phyloP scores from a whole-genome alignment of 2,888 invertebrate species.

The Darwinula stevensoni region DNA sequence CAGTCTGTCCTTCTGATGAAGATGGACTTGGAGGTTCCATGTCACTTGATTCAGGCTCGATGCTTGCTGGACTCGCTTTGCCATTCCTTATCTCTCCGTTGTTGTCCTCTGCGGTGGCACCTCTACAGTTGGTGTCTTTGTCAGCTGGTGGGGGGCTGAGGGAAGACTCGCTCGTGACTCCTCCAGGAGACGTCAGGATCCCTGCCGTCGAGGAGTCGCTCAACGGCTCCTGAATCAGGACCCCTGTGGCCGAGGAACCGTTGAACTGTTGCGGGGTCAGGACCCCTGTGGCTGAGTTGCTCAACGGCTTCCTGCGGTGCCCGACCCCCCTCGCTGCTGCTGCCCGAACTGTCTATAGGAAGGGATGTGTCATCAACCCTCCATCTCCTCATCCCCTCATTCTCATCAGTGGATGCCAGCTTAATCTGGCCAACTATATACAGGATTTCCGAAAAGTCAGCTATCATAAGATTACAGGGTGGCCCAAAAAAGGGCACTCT shows the following conservation, averaged over 20 bases:
- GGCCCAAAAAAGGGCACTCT: too few species aligned
- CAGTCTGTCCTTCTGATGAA: not conserved
- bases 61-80: constrained; percentile 1
- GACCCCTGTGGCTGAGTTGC: not conserved
- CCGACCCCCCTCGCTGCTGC: constrained; percentile 2
- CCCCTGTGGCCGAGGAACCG: too few species aligned
- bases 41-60: not conserved
- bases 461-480: too few species aligned
- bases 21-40: not conserved
- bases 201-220: too few species aligned
- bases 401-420: too few species aligned
- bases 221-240: too few species aligned
- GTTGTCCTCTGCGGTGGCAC: too few species aligned
- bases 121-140: too few species aligned
- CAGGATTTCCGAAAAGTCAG: not conserved
- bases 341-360: constrained; percentile 1
- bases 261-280: not conserved
- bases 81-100: too few species aligned
- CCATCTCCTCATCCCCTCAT: too few species aligned
- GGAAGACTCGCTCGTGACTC: not conserved
- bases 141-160: not conserved
- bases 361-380: too few species aligned
- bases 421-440: not conserved
- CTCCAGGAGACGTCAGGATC: not conserved
- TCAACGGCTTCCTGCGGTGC: too few species aligned